Conservation (phyloP, 2,113 vertebrate species). For the Stegastes partitus region DNA sequence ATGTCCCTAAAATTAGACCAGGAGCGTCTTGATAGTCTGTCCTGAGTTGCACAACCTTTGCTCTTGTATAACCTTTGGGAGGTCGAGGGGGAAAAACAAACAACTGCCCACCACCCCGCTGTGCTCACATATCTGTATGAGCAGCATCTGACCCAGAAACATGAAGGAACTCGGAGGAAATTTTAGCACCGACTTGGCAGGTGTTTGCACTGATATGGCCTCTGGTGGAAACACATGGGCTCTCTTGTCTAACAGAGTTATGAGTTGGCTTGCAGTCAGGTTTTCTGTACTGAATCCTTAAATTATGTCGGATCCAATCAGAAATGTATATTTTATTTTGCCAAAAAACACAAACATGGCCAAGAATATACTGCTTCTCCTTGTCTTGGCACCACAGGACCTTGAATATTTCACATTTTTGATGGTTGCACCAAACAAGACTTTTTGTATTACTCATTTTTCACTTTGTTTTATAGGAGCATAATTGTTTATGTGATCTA, state of each 20-base stretch:
- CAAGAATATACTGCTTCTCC: too few species aligned
- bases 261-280: background rate
- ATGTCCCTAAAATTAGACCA: constrained; percentile 74
- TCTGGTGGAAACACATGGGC: background rate
- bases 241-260: background rate
- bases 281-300: background rate
- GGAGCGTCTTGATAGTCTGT: constrained; percentile 28
- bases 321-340: too few species aligned
- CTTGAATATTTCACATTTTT: too few species aligned
- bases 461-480: too few species aligned
- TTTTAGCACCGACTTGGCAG: constrained; percentile 2
- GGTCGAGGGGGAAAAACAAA: constrained; percentile 63
- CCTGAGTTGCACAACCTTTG: constrained; percentile 64
- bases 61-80: constrained; percentile 69
- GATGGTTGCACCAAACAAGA: too few species aligned
- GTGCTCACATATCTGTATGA: constrained; percentile 15
- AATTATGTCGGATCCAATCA: too few species aligned
- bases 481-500: background rate
- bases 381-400: too few species aligned
- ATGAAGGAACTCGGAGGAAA: background rate
- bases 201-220: constrained; percentile 20
- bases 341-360: too few species aligned
- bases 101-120: constrained; percentile 36
- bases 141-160: constrained; percentile 61
- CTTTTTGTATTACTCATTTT: too few species aligned